Evolutionary conservation across 2,113 vertebrate species (phyloP).

Genomic region (Falcunculus frontatus): DNA sequence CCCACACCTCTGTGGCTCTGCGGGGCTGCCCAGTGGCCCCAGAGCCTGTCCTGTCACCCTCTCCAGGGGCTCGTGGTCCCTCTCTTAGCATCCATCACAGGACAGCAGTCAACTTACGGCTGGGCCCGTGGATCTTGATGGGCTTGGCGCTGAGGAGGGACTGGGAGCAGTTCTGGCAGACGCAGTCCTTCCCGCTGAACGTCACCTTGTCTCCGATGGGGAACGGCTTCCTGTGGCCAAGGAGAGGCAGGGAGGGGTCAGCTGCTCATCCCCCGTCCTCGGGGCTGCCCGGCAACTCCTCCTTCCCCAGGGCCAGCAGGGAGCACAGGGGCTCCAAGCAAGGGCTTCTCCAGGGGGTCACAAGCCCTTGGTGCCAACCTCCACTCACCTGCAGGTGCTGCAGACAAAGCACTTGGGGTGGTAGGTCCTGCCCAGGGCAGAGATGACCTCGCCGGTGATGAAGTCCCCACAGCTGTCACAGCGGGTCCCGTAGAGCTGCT

Average conservation of each 20-base stretch:
- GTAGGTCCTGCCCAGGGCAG: constrained; percentile 94
- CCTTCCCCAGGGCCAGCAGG: neutral
- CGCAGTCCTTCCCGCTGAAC: constrained; percentile 95
- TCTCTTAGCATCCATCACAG: fast-evolving
- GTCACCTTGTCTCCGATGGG: constrained; percentile 98
- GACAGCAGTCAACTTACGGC: constrained; percentile 80
- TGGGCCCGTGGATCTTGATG: constrained; percentile 95
- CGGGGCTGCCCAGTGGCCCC: fast-evolving
- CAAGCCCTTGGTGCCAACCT: fast-evolving
- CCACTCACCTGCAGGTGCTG: constrained; percentile 89
- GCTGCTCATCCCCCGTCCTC: neutral
- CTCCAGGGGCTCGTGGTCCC: fast-evolving
- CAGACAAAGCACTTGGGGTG: constrained; percentile 99
- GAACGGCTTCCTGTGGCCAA: constrained; percentile 87
- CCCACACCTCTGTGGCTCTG: neutral
- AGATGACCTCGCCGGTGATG: constrained; percentile 98
- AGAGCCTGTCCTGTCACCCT: neutral
- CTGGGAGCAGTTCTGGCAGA: constrained; percentile 95
- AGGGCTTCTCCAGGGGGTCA: neutral
- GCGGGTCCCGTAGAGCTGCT: constrained; percentile 94
- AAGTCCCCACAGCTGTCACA: constrained; percentile 95
- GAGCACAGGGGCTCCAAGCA: neutral
- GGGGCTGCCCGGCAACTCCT: neutral
- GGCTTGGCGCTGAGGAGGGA: constrained; percentile 88
- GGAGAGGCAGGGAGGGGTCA: neutral